Base-by-base conservation (phyloP, 1,140 invertebrate species). In the Teleogryllus occipitalis region DNA sequence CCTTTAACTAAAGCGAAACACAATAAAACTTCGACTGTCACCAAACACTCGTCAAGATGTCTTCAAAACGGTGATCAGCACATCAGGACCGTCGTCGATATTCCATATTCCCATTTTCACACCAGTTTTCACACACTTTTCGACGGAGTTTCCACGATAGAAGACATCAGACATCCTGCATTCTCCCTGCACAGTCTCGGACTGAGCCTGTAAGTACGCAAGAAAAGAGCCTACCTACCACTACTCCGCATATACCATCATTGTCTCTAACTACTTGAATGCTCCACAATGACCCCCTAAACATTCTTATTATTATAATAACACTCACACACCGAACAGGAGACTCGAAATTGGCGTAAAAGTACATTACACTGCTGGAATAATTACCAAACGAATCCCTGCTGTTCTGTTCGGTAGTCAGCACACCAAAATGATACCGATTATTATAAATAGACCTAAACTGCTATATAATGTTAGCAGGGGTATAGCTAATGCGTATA, bases 271-370 rank as follows among this genome's bases (percentile, higher is more conserved):
- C 54, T 65, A 65, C 54, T 65, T 65, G 54, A 65, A 65, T 65
- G 54, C 54, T 18, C 54, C 54, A 65, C 54, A 65, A 65, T 65
- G 54, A 65, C 54, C 54, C 10, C 54, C 54, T 65, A 65, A 65
- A 65, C 54, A 65, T 65, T 65, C 54, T 65, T 65, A 65, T 65
- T 65, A 65, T 65, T 65, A 65, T 65, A 65, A 65, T 65, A 65
- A 65, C 54, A 65, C 54, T 65, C 54, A 65, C 54, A 65, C 54
- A 65, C 54, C 10, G 54, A 65, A 65, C 54, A 18, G 54, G 54
- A 65, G 54, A 65, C 54, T 65, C 10, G 54, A 65, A 65, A 65
- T 65, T 65, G 54, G 54, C 54, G 54, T 65, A 65, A 65, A 65
- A 65, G 54, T 65, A 65, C 54, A 65, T 65, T 65, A 65, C 54